Base-by-base conservation (phyloP, 2,888 invertebrate genomes). In the Tethea ocularis region DNA sequence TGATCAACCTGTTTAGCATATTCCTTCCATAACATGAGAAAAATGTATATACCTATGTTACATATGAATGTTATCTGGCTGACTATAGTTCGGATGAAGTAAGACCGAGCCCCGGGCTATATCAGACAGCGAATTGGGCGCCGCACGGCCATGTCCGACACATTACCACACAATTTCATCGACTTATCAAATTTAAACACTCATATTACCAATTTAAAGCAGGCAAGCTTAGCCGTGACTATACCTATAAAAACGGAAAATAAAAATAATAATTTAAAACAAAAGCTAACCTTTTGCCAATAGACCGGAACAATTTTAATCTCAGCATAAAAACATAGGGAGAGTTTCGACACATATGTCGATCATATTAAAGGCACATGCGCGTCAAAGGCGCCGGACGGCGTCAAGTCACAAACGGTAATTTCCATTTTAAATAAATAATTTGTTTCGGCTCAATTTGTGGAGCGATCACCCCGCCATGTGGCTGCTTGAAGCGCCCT, bases 381-480 rank as follows among this genome's bases (percentile, higher is more conserved):
- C 83, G 82, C 78, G 78, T 79, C 80, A 79, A 76, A 74, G 77
- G 72, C 67, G 67, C 62, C 70, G 67, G 67, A 56, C 64, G 68
- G 70, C 71, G 74, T 66, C 72, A 79, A 77, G 78, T 83, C 81
- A 78, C 83, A 80, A 80, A 80, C 80, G 78, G 80, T 87, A 88
- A 90, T 90, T 89, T 88, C 83, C 89, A 87, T 92, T 88, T 33
- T 91, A 91, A 92, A 91, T 91, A 90, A 91, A 91, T 91, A 89
- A 93, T 93, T 91, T 84, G 87, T 85, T 86, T 83, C 87, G 88
- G 86, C 78, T 84, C 89, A 86, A 89, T 89, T 90, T 86, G 79
- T 81, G 75, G 71, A 71, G 74, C 72, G 76, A 71, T 77, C 33
- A 54, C 17, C 72, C 74, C 69, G 82, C 84, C 92, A 91, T 90